Conservation (phyloP, 2,113 vertebrate species). For the Maccullochella peelii region DNA sequence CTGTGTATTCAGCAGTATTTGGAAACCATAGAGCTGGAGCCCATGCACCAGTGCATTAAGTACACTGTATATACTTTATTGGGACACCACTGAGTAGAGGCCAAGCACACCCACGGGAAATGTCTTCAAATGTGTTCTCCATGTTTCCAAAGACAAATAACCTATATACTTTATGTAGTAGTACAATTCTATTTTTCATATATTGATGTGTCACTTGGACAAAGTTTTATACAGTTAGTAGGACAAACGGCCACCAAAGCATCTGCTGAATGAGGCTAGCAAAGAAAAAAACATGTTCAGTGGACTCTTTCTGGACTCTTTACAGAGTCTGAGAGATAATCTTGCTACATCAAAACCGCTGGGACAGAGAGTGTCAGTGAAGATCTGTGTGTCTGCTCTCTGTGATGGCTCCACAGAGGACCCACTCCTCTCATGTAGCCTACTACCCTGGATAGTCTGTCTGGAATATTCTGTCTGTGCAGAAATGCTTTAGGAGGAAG, state of each 20-base stretch:
- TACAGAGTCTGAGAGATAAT: constrained; percentile 43
- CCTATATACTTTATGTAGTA: too few species aligned
- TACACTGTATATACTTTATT: background rate
- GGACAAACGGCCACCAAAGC: constrained; percentile 8
- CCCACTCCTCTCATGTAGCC: constrained; percentile 19
- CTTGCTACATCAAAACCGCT: constrained; percentile 12
- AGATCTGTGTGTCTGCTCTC: constrained; percentile 48
- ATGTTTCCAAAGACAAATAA: background rate
- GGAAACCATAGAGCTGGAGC: background rate
- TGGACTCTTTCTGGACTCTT: constrained; percentile 8
- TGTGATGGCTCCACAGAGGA: constrained; percentile 49
- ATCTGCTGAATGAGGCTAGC: background rate
- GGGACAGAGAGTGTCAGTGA: constrained; percentile 42
- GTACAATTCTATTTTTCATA: background rate
- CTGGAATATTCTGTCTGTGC: constrained; percentile 7
- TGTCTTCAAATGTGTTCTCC: background rate
- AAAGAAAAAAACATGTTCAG: background rate
- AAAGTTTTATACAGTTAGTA: background rate
- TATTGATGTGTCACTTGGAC: background rate
- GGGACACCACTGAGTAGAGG: background rate
- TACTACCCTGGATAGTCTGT: constrained; percentile 13
- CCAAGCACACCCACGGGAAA: background rate
- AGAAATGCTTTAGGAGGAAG: background rate
- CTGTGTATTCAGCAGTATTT: background rate
- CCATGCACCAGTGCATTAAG: constrained; percentile 1